These are phyloP conservation scores for Sorex maritimensis DNA, from an alignment of 2,797 vertebrate species.

Conservation along the genomic window DNA sequence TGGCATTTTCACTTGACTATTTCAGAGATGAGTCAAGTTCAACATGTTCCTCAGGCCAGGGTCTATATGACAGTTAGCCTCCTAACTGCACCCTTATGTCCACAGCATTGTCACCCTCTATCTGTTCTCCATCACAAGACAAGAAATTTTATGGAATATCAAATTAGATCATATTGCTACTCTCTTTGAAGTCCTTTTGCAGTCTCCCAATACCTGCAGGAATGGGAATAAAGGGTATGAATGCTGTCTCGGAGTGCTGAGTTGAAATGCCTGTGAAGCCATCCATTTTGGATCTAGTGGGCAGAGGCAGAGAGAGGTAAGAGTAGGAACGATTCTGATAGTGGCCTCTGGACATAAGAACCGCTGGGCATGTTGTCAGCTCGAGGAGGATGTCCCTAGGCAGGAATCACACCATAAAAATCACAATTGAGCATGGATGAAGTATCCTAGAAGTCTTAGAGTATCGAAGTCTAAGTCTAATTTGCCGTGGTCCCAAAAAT, in stretches of 20 bases:
- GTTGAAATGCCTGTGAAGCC: background rate
- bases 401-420: no score
- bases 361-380: no score
- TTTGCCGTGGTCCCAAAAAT: background rate
- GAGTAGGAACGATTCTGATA: background rate
- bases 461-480: background rate
- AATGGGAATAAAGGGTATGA: background rate
- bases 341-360: background rate
- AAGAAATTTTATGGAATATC: background rate
- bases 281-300: background rate
- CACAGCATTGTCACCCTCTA: background rate
- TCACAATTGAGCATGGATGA: background rate
- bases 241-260: background rate
- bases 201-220: background rate
- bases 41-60: background rate
- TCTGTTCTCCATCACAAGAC: background rate
- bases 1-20: background rate
- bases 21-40: slow-evolving; percentile 1
- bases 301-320: background rate
- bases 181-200: background rate
- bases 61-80: background rate
- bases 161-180: background rate
- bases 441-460: background rate
- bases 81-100: no score
- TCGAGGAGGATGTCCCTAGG: no score